phyloP scores from a whole-genome alignment of 1,140 invertebrate genomes.

The Penaeus chinensis region DNA sequence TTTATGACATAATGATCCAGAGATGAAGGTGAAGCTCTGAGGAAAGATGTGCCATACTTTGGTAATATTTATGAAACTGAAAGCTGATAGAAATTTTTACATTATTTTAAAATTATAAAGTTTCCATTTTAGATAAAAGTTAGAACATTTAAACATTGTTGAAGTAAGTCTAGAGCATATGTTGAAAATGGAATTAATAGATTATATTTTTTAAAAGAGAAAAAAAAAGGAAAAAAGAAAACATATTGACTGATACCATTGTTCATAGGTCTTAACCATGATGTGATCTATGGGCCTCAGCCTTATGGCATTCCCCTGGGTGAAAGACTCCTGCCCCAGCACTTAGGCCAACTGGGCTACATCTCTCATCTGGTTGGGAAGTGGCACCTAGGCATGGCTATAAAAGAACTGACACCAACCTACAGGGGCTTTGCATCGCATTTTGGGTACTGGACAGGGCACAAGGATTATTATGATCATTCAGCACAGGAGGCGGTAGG shows the following conservation, averaged over 20 bases:
- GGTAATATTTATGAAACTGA: too few species aligned
- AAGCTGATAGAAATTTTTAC: too few species aligned
- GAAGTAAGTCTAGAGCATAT: too few species aligned
- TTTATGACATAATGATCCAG: too few species aligned
- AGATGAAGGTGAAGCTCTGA: too few species aligned
- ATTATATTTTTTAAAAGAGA: too few species aligned
- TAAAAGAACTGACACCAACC: slow-evolving; percentile 81
- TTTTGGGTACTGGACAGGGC: slow-evolving; percentile 65
- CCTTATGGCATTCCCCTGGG: slow-evolving; percentile 80
- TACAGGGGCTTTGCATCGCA: slow-evolving; percentile 64
- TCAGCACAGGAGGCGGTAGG: slow-evolving; percentile 59
- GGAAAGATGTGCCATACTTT: too few species aligned
- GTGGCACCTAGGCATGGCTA: slow-evolving; percentile 82
- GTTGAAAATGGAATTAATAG: too few species aligned
- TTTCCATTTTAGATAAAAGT: too few species aligned
- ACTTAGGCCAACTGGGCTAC: slow-evolving; percentile 82
- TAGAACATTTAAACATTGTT: too few species aligned
- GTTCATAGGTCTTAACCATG: slow-evolving; percentile 80
- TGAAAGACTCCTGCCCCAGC: slow-evolving; percentile 80
- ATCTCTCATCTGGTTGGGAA: slow-evolving; percentile 88
- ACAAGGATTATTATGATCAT: slow-evolving; percentile 65
- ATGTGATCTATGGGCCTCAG: slow-evolving; percentile 79
- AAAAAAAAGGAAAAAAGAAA: neutral
- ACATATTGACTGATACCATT: neutral
- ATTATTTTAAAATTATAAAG: too few species aligned